Conservation (phyloP, 2,888 invertebrate species). For the Andricus curvator region DNA sequence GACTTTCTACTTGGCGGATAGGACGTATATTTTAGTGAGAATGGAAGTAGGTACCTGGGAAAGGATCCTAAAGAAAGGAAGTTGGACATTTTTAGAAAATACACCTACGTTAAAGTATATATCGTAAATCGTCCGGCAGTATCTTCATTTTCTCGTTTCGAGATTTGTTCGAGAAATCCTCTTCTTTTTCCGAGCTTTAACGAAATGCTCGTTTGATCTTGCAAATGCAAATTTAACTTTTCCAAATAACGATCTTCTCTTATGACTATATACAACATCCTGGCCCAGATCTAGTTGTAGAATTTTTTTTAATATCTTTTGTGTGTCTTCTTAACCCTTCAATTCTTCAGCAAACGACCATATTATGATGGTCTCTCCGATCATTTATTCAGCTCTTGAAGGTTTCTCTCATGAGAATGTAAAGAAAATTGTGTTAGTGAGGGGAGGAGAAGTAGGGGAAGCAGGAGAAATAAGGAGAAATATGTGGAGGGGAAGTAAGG, state of each 20-base stretch:
- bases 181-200: neutral
- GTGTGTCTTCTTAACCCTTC: no score
- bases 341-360: no score
- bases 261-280: neutral
- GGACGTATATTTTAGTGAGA: neutral
- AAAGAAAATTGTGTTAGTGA: no score
- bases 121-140: slow-evolving; percentile 26
- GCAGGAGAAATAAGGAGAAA: no score
- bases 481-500: no score
- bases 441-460: no score
- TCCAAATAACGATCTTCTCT: neutral
- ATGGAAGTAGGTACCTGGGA: neutral
- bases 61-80: neutral
- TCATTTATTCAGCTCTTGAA: no score
- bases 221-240: neutral
- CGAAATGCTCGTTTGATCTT: neutral
- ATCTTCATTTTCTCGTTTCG: slow-evolving; percentile 19
- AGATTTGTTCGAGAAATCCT: neutral
- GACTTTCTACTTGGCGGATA: slow-evolving; percentile 1
- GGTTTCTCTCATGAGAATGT: no score
- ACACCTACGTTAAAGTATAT: slow-evolving; percentile 21
- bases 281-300: neutral
- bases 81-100: neutral
- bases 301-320: no score
- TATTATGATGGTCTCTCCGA: no score